Conservation (phyloP, 2,113 vertebrate genomes). For the Rhea pennata region DNA sequence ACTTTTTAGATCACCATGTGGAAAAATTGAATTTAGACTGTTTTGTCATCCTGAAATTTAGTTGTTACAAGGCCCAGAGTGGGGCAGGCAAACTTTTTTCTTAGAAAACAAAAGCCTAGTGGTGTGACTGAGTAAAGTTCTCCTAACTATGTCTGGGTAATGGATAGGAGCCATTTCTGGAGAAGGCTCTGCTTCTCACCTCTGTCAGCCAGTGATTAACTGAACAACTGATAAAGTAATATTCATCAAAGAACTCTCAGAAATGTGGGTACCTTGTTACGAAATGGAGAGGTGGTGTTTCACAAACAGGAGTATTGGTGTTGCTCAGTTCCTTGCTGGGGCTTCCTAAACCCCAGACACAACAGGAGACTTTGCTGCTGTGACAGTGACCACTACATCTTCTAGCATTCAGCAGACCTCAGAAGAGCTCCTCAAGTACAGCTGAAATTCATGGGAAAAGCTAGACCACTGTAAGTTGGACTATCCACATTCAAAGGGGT, state of each 20-base stretch:
- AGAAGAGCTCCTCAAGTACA: not conserved
- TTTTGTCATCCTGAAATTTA: not conserved
- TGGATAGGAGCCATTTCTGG: not conserved
- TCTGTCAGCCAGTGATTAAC: not conserved
- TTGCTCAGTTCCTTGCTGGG: rapidly evolving
- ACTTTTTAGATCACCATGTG: not conserved
- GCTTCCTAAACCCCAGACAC: not conserved
- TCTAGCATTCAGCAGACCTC: not conserved
- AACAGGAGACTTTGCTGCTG: not conserved
- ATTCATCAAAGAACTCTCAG: not conserved
- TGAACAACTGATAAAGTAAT: not conserved
- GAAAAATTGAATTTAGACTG: not conserved
- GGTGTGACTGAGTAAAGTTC: not conserved
- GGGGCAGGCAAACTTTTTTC: not conserved
- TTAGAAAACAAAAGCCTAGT: not conserved
- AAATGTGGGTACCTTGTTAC: not conserved
- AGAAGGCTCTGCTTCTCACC: not conserved
- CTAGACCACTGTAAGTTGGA: not conserved
- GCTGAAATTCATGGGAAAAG: not conserved
- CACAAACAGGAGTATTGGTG: not conserved
- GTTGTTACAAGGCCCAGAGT: not conserved
- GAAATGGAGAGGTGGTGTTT: not conserved
- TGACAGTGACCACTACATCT: not conserved
- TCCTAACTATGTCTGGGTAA: not conserved
- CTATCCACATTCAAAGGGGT: not conserved